Conservation (phyloP, 2,888 invertebrate species). For the Chymomyza amoena region DNA sequence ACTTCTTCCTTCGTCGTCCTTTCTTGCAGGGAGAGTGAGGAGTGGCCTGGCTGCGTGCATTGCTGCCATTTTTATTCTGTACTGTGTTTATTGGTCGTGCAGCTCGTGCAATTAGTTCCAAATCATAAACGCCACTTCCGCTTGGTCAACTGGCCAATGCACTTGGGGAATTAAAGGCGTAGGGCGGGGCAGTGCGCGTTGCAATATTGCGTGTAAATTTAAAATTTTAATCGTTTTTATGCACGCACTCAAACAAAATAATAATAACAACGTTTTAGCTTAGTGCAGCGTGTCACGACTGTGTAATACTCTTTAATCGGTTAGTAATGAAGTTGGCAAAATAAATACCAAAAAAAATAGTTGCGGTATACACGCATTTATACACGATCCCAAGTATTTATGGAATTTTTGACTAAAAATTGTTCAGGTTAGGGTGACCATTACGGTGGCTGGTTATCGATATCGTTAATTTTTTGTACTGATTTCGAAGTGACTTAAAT, state of each 20-base stretch:
- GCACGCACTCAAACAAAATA: constrained; percentile 40
- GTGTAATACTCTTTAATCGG: neutral
- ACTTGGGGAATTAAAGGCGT: neutral
- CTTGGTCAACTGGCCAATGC: constrained; percentile 38
- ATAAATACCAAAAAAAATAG: too few relatives aligned
- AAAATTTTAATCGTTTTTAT: constrained; percentile 66
- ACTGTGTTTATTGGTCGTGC: constrained; percentile 54
- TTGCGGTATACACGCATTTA: too few relatives aligned
- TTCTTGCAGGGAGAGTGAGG: too few relatives aligned
- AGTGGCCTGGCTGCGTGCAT: constrained; percentile 11
- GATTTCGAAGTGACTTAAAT: too few relatives aligned
- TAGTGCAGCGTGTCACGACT: neutral
- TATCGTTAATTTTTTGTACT: too few relatives aligned
- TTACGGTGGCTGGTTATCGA: too few relatives aligned
- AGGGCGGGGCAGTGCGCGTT: neutral
- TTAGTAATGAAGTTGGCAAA: neutral
- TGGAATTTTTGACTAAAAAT: too few relatives aligned
- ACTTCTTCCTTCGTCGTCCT: neutral
- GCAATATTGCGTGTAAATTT: constrained; percentile 64
- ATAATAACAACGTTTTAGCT: neutral
- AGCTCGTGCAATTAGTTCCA: constrained; percentile 65
- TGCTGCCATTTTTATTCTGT: constrained; percentile 33
- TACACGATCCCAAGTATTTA: too few relatives aligned
- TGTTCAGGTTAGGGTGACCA: too few relatives aligned
- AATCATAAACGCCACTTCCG: constrained; percentile 67